A percentile compares a stretch with the other conserved stretches of the same genome.
Conservation (phyloP, 2,888 invertebrate genomes). For the Papilio demoleus region DNA sequence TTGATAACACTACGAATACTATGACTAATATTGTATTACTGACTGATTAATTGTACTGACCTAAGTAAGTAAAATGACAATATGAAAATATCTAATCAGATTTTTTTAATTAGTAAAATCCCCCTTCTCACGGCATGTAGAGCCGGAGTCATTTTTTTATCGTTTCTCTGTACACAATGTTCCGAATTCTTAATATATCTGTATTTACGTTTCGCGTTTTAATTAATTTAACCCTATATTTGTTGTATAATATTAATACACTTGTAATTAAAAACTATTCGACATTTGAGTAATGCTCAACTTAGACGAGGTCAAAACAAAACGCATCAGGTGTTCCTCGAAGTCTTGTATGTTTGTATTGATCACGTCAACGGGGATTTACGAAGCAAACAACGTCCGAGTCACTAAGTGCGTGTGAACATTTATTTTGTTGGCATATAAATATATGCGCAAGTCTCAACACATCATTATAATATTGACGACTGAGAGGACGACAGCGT, state of each 20-base stretch:
- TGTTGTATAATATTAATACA: too few relatives aligned
- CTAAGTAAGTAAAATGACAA: not conserved
- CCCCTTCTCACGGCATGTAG: too few relatives aligned
- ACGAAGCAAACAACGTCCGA: conserved; percentile 29
- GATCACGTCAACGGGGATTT: conserved; percentile 40
- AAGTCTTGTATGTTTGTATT: conserved; percentile 3
- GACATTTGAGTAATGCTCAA: not conserved
- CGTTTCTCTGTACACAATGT: too few relatives aligned
- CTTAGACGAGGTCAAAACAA: conserved; percentile 25
- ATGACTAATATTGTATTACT: not conserved
- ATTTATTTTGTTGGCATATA: conserved; percentile 37
- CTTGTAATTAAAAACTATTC: not conserved
- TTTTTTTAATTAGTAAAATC: too few relatives aligned
- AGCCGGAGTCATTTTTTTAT: too few relatives aligned
- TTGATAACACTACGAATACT: too few relatives aligned
- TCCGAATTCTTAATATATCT: too few relatives aligned
- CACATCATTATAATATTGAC: conserved; percentile 21
- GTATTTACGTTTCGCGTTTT: too few relatives aligned
- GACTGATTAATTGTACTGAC: not conserved
- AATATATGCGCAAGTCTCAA: conserved; percentile 13
- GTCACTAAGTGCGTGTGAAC: conserved; percentile 24
- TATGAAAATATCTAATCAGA: not conserved
- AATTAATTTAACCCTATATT: too few relatives aligned
- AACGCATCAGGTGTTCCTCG: conserved; percentile 25
- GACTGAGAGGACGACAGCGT: not conserved